Evolutionary conservation across 2,888 invertebrate genomes (phyloP).

Genomic region (Apeira syringaria): DNA sequence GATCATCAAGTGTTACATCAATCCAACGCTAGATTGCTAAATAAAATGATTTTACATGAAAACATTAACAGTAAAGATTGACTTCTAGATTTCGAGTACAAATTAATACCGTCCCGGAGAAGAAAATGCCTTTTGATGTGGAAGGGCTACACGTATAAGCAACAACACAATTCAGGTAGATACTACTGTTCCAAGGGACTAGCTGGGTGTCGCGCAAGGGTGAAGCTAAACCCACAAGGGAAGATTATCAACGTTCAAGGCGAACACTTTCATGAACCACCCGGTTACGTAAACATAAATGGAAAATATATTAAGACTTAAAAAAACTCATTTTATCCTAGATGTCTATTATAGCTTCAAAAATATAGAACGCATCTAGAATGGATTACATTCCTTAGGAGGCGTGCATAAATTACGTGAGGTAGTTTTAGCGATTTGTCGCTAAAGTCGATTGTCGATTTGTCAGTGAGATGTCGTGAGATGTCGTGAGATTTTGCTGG

Average conservation of each 20-base stretch:
- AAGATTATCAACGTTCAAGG: not conserved
- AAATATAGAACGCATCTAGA: no score
- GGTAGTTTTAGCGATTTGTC: no score
- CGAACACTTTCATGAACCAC: slow-evolving; percentile 2
- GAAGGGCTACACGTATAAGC: slow-evolving; percentile 21
- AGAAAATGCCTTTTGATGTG: slow-evolving; percentile 15
- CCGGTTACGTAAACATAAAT: not conserved
- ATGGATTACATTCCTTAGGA: no score
- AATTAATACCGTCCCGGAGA: not conserved
- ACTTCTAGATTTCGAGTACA: not conserved
- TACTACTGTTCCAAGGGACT: slow-evolving; percentile 26
- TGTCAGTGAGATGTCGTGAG: no score
- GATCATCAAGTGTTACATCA: no score
- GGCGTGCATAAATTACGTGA: no score
- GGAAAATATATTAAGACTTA: not conserved
- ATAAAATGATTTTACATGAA: no score
- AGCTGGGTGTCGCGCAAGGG: not conserved
- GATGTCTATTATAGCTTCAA: no score
- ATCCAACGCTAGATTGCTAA: no score
- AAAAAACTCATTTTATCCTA: no score
- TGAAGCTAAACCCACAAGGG: not conserved
- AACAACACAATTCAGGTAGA: slow-evolving; percentile 3
- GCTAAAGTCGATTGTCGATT: no score
- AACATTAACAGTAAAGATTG: not conserved
- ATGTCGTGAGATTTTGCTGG: no score